A percentile compares a stretch with the other conserved stretches of the same genome.
Conservation (phyloP, 2,888 invertebrate genomes). For the Silvanus unidentatus region DNA sequence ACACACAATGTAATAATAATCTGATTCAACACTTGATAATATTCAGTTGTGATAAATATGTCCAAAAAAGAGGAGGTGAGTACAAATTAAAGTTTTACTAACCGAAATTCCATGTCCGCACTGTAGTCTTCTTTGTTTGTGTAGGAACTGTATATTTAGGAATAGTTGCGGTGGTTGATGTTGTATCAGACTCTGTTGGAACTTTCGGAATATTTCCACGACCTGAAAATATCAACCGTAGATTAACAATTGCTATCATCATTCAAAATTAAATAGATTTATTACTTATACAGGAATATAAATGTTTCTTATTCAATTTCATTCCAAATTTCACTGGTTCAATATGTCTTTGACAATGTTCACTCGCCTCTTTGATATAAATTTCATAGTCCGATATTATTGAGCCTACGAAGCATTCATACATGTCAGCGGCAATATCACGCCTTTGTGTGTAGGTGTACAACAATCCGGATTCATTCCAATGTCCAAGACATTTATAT, state of each 20-base stretch:
- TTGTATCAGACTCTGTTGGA: background rate
- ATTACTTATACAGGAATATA: constrained; percentile 36
- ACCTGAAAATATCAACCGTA: constrained; percentile 1
- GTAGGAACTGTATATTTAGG: background rate
- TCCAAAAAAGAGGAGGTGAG: too few species aligned
- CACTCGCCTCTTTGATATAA: constrained; percentile 62
- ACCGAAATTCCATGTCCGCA: constrained; percentile 1
- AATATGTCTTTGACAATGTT: constrained; percentile 56
- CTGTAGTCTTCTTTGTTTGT: constrained; percentile 3
- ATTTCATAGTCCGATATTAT: constrained; percentile 55
- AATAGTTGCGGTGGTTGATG: background rate
- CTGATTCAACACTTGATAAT: too few species aligned
- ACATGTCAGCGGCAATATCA: constrained; percentile 52
- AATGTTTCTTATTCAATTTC: constrained; percentile 51
- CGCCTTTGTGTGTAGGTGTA: constrained; percentile 61
- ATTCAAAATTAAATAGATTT: background rate
- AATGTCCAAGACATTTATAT: constrained; percentile 61
- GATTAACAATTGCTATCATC: background rate
- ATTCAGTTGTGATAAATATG: too few species aligned
- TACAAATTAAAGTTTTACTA: background rate
- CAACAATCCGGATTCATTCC: constrained; percentile 56
- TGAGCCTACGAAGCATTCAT: constrained; percentile 62
- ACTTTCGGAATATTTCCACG: background rate
- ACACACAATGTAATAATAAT: too few species aligned
- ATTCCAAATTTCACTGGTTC: constrained; percentile 57